These are phyloP conservation scores for Labia minor DNA, from an alignment of 2,888 invertebrate genomes.

Conservation along the genomic window DNA sequence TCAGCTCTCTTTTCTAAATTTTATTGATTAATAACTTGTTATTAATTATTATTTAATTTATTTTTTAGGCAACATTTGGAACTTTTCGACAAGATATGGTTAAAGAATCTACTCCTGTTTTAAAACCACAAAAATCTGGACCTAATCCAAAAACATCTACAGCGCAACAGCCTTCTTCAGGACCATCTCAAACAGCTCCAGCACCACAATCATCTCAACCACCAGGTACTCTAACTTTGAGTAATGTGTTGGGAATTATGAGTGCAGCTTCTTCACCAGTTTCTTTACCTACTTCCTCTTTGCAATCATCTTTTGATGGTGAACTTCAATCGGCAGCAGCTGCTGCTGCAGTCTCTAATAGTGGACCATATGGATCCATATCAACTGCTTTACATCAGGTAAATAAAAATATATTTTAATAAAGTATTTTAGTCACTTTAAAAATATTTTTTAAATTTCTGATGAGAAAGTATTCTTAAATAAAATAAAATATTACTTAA, in stretches of 20 bases:
- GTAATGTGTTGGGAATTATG: conserved; percentile 8
- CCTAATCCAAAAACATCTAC: background rate
- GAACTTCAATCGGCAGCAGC: conserved; percentile 41
- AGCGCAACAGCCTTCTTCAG: conserved; percentile 20
- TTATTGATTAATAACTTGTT: no score
- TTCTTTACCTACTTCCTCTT: conserved; percentile 51
- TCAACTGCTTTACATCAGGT: conserved; percentile 13
- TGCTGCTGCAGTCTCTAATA: conserved; percentile 17
- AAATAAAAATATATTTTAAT: background rate
- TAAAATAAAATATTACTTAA: no score
- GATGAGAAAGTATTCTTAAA: background rate
- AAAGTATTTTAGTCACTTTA: no score
- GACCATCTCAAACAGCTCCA: background rate
- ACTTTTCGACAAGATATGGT: conserved; percentile 54
- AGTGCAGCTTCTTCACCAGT: conserved; percentile 38
- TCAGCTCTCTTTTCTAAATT: background rate
- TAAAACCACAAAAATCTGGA: conserved; percentile 30
- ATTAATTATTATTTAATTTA: no score
- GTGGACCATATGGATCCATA: conserved; percentile 15
- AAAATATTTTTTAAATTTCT: no score
- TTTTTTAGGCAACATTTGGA: conserved; percentile 55
- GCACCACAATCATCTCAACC: background rate
- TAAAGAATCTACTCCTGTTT: conserved; percentile 41
- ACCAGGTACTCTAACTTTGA: conserved; percentile 15
- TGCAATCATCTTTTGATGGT: conserved; percentile 66